Conservation (phyloP, 2,797 vertebrate genomes). For the Cossypha niveicapilla region DNA sequence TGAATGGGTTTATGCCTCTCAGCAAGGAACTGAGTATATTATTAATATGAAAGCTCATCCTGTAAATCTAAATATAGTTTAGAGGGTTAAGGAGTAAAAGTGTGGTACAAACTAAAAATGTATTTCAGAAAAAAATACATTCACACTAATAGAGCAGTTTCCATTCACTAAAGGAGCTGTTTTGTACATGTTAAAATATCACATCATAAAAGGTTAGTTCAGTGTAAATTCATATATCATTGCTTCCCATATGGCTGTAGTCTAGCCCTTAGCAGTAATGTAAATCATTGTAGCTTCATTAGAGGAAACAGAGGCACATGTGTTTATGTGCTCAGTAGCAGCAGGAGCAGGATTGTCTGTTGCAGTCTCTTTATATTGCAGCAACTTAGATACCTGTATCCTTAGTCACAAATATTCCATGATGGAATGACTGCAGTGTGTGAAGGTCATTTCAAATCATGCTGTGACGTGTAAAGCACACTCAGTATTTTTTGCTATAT, state of each 20-base stretch:
- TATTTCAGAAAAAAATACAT: neutral
- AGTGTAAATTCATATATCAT: neutral
- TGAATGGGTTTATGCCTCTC: neutral
- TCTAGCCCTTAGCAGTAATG: neutral
- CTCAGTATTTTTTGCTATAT: neutral
- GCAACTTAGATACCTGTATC: neutral
- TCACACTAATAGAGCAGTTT: neutral
- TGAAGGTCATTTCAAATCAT: slow-evolving; percentile 13
- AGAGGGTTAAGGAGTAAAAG: neutral
- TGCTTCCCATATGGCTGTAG: neutral
- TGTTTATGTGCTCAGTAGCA: neutral
- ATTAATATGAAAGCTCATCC: neutral
- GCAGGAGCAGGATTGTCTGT: neutral
- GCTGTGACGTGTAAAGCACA: neutral
- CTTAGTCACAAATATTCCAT: neutral
- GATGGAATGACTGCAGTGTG: neutral
- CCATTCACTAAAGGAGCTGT: neutral
- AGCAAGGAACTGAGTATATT: neutral
- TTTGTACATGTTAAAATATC: neutral
- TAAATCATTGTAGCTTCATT: neutral
- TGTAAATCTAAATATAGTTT: neutral
- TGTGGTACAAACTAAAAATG: neutral
- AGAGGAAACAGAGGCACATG: neutral
- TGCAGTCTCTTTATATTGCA: neutral
- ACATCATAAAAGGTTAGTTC: neutral